Evolutionary conservation across 2,797 vertebrate genomes (phyloP).

Genomic region (Crenichthys baileyi): DNA sequence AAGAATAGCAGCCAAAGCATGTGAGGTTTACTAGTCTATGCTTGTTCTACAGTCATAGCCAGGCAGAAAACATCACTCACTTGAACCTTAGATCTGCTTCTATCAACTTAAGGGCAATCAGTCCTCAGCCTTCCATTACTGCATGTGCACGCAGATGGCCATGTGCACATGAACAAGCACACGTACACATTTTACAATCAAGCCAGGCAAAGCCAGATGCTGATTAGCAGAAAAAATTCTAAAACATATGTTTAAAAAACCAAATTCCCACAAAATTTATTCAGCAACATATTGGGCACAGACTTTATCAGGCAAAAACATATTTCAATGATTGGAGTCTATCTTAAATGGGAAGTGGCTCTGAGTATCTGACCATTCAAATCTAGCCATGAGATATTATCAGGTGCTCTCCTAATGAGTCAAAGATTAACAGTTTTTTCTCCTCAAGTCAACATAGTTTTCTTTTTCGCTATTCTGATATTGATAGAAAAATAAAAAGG

Average conservation of each 20-base stretch:
- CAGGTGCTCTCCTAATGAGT: neutral
- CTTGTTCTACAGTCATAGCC: slow-evolving; percentile 30
- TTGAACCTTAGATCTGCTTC: slow-evolving; percentile 52
- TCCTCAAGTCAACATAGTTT: neutral
- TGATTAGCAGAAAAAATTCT: slow-evolving; percentile 9
- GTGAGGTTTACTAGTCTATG: slow-evolving; percentile 57
- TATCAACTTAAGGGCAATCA: slow-evolving; percentile 37
- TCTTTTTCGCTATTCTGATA: neutral
- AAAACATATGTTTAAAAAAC: neutral
- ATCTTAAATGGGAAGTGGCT: neutral
- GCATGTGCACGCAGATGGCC: slow-evolving; percentile 24
- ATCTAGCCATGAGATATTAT: neutral
- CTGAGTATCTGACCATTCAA: neutral
- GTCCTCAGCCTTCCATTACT: slow-evolving; percentile 49
- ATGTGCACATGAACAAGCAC: neutral
- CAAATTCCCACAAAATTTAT: neutral
- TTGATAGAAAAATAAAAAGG: neutral
- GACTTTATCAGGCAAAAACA: neutral
- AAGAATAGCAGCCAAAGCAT: slow-evolving; percentile 46
- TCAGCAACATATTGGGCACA: neutral
- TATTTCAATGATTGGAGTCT: neutral
- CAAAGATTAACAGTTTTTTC: neutral
- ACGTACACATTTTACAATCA: slow-evolving; percentile 1
- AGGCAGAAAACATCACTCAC: slow-evolving; percentile 56
- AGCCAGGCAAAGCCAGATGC: slow-evolving; percentile 13